These are phyloP conservation scores for Brachionus angularis DNA, from an alignment of 1,140 invertebrate genomes.

Conservation along the genomic window DNA sequence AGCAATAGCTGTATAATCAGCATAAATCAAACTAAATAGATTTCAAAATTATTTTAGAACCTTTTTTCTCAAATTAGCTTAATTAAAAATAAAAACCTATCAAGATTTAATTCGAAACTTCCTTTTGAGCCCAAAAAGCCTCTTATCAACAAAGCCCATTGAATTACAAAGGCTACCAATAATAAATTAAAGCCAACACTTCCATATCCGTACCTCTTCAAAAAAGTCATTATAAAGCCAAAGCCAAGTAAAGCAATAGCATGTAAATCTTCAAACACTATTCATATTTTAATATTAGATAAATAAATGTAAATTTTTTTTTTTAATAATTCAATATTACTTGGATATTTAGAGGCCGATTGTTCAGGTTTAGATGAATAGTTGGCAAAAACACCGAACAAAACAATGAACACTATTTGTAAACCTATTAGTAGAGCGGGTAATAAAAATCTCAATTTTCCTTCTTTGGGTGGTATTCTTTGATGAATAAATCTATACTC, in stretches of 20 bases:
- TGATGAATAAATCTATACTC: constrained; percentile 34
- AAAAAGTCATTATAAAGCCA: constrained; percentile 86
- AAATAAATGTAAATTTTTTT: not conserved
- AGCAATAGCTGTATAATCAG: constrained; percentile 79
- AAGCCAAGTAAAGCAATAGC: constrained; percentile 93
- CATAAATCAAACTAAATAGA: constrained; percentile 66
- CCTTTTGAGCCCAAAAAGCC: constrained; percentile 41
- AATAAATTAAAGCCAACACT: constrained; percentile 46
- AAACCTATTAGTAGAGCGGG: not conserved
- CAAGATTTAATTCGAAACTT: no score
- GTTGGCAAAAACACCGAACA: constrained; percentile 7
- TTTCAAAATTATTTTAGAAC: not conserved
- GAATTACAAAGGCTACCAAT: constrained; percentile 46
- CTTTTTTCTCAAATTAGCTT: not conserved
- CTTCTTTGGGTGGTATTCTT: constrained; percentile 1
- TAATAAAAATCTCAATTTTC: constrained; percentile 7
- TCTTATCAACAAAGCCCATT: constrained; percentile 44
- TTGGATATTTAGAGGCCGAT: not conserved
- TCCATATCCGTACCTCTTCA: constrained; percentile 69
- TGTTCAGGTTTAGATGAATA: not conserved
- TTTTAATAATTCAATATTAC: no score
- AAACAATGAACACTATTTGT: constrained; percentile 1
- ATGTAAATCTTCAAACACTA: constrained; percentile 49
- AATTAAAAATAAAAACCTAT: no score
- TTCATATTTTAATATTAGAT: not conserved